A percentile compares a stretch with the other conserved stretches of the same genome.
Conservation (phyloP, 2,888 invertebrate genomes). For the Dolichomitus sp. region DNA sequence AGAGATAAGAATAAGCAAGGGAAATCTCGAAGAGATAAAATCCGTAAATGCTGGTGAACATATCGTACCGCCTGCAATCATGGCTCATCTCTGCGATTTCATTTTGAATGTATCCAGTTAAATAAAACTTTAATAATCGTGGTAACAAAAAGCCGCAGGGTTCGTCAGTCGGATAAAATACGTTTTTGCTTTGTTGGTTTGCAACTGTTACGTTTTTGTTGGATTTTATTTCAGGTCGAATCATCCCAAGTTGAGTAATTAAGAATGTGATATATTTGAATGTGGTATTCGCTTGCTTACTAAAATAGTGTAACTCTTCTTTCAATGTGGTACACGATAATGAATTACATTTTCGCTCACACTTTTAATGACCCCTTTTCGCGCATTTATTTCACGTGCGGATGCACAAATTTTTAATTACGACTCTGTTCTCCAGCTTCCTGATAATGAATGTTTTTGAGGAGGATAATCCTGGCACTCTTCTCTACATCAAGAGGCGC, state of each 20-base stretch:
- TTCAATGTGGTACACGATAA: neutral
- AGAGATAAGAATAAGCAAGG: neutral
- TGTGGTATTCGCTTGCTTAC: neutral
- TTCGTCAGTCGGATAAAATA: neutral
- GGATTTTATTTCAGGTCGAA: neutral
- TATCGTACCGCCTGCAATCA: neutral
- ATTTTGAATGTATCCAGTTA: neutral
- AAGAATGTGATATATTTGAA: neutral
- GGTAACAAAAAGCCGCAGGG: neutral
- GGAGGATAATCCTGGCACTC: slow-evolving; percentile 39
- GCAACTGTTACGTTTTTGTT: neutral
- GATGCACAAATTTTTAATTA: slow-evolving; percentile 73
- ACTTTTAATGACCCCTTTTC: slow-evolving; percentile 25
- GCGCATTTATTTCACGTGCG: slow-evolving; percentile 69
- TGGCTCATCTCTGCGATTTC: neutral
- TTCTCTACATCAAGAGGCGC: slow-evolving; percentile 6
- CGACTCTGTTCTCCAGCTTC: slow-evolving; percentile 42
- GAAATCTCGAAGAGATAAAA: neutral
- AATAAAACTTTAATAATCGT: neutral
- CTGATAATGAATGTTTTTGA: slow-evolving; percentile 64
- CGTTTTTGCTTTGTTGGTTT: neutral
- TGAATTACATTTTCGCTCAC: slow-evolving; percentile 26
- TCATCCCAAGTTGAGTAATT: neutral
- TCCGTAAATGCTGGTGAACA: neutral
- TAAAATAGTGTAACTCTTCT: neutral